These are phyloP conservation scores for Mesochorus sp. DNA, from an alignment of 2,888 invertebrate species.

Conservation along the genomic window DNA sequence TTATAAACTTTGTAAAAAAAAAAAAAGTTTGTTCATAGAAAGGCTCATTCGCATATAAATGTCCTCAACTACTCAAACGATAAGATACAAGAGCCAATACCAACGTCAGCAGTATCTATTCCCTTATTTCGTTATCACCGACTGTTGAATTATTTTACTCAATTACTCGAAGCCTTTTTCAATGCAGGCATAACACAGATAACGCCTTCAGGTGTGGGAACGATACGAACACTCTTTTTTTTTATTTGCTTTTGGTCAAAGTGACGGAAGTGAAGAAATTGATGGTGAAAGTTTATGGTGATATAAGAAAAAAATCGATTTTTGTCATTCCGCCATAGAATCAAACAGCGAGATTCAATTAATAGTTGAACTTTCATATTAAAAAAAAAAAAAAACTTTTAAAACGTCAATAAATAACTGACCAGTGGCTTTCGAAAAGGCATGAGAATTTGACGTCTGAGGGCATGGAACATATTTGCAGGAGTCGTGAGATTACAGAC, in stretches of 20 bases:
- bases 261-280: not conserved
- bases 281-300: not conserved
- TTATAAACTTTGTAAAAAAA: no score
- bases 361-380: not conserved
- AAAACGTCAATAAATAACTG: slow-evolving; percentile 29
- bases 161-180: not conserved
- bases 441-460: slow-evolving; percentile 89
- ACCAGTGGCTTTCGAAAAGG: slow-evolving; percentile 92
- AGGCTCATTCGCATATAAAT: not conserved
- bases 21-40: no score
- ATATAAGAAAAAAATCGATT: no score
- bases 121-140: slow-evolving; percentile 21
- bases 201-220: no score
- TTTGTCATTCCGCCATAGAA: no score
- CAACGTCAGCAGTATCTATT: no score
- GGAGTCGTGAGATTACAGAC: slow-evolving; percentile 89
- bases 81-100: no score
- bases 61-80: not conserved
- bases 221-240: no score
- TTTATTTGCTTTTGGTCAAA: not conserved
- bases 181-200: no score
- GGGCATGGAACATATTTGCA: slow-evolving; percentile 90
- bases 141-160: slow-evolving; percentile 11
- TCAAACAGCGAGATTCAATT: no score
- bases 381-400: not conserved